Evolutionary conservation across 1,140 invertebrate species (phyloP).

Genomic region (Ceratoteleas bidentatus): DNA sequence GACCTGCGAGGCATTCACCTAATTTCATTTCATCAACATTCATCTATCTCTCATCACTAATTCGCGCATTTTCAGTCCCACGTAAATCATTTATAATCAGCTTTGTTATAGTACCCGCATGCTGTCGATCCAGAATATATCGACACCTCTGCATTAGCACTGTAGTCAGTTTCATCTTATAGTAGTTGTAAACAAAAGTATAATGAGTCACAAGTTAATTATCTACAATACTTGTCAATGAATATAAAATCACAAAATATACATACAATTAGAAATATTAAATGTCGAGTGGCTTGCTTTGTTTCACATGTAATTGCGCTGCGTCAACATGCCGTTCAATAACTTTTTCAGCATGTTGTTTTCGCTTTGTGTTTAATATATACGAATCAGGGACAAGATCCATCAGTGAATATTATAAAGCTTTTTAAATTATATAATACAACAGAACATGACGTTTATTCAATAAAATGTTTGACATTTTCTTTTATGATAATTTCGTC

Average conservation of each 20-base stretch:
- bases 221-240: slow-evolving; percentile 80
- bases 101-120: slow-evolving; percentile 75
- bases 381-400: no score
- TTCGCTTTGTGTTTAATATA: no score
- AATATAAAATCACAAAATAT: slow-evolving; percentile 82
- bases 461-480: no score
- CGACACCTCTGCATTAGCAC: slow-evolving; percentile 28
- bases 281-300: slow-evolving; percentile 41
- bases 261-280: slow-evolving; percentile 71
- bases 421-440: no score
- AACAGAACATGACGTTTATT: no score
- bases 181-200: slow-evolving; percentile 75
- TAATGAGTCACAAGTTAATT: slow-evolving; percentile 78
- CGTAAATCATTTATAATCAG: slow-evolving; percentile 71
- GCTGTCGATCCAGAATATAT: slow-evolving; percentile 70
- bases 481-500: no score
- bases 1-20: slow-evolving; percentile 1
- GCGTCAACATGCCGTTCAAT: no score
- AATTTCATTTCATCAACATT: not conserved
- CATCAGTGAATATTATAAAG: no score
- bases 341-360: no score
- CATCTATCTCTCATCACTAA: not conserved
- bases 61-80: slow-evolving; percentile 4
- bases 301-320: slow-evolving; percentile 12
- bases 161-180: slow-evolving; percentile 56